These are phyloP conservation scores for Nomada ruficornis DNA, from an alignment of 2,888 invertebrate genomes.

Conservation along the genomic window DNA sequence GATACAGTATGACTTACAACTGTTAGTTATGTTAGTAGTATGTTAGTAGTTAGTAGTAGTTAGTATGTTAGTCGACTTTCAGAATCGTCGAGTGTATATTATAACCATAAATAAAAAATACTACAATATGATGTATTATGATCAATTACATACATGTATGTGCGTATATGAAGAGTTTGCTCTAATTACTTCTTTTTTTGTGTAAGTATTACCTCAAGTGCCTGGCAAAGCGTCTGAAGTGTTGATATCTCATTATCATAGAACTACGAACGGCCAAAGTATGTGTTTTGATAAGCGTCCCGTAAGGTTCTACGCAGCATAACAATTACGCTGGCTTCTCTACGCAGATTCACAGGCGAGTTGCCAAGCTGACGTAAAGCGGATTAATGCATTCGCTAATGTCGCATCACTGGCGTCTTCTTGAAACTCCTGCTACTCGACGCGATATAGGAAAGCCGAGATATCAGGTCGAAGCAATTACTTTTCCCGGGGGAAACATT, in stretches of 20 bases:
- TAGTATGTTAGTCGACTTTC: no score
- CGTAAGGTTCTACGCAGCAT: slow-evolving; percentile 36
- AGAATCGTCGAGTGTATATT: no score
- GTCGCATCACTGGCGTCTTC: slow-evolving; percentile 56
- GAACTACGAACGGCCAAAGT: slow-evolving; percentile 30
- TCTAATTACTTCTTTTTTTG: neutral
- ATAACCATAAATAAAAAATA: no score
- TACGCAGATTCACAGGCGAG: slow-evolving; percentile 21
- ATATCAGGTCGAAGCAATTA: slow-evolving; percentile 28
- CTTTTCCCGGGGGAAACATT: slow-evolving; percentile 35
- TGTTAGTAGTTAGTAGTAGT: no score
- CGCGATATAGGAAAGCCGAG: slow-evolving; percentile 2
- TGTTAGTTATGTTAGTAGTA: no score
- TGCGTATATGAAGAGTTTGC: no score
- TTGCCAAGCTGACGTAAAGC: slow-evolving; percentile 45
- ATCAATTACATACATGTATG: neutral
- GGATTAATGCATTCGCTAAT: slow-evolving; percentile 58
- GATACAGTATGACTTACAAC: no score
- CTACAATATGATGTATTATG: no score
- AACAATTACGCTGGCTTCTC: slow-evolving; percentile 40
- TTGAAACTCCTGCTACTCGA: slow-evolving; percentile 17
- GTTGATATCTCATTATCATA: slow-evolving; percentile 49
- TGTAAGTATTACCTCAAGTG: neutral
- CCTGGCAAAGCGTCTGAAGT: slow-evolving; percentile 7
- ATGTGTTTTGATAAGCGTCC: slow-evolving; percentile 54